These are phyloP conservation scores for Tiliacea citrago DNA, from an alignment of 2,888 invertebrate species.

Conservation along the genomic window DNA sequence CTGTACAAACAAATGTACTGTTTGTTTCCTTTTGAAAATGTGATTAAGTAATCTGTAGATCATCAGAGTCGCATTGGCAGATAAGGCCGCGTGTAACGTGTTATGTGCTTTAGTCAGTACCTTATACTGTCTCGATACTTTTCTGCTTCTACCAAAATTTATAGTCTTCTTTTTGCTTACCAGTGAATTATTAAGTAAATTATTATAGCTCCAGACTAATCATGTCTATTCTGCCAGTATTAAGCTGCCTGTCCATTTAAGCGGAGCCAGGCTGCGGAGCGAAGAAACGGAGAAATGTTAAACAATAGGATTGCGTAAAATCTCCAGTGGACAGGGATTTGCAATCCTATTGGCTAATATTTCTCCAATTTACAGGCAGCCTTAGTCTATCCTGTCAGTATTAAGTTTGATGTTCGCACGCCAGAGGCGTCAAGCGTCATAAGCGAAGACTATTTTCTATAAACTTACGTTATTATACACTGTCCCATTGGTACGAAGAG, in stretches of 20 bases:
- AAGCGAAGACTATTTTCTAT: neutral
- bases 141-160: neutral
- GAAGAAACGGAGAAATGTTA: too few relatives aligned
- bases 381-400: neutral
- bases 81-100: neutral
- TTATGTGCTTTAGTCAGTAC: neutral
- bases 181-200: neutral
- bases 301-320: too few relatives aligned
- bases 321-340: too few relatives aligned
- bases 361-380: too few relatives aligned
- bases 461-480: neutral
- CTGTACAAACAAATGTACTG: neutral
- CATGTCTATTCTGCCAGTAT: neutral
- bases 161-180: neutral
- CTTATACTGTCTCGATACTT: neutral
- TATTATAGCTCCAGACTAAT: neutral
- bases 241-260: too few relatives aligned
- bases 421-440: neutral
- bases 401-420: neutral
- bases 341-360: too few relatives aligned
- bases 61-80: neutral
- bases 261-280: too few relatives aligned
- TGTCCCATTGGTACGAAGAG: neutral
- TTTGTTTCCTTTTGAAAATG: neutral
- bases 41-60: neutral